Conservation (phyloP, 2,888 invertebrate genomes). For the Drosophila fungiperda region DNA sequence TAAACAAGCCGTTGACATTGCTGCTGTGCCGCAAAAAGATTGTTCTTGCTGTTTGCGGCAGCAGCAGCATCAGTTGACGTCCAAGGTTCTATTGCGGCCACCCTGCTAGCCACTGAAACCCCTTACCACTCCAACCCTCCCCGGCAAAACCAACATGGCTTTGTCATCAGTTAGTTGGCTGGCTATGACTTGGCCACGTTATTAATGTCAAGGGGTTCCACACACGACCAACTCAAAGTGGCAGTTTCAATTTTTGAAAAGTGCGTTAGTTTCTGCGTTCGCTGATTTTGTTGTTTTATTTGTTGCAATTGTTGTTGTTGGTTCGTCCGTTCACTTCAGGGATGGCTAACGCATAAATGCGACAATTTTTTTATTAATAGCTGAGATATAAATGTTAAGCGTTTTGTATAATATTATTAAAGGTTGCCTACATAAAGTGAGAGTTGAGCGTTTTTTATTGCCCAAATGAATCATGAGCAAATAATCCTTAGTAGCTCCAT, state of each 20-base stretch:
- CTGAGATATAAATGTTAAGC: background rate
- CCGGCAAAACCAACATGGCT: slow-evolving; percentile 1
- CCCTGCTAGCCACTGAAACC: slow-evolving; percentile 11
- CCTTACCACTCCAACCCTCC: background rate
- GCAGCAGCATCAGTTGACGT: slow-evolving; percentile 46
- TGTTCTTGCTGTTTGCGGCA: slow-evolving; percentile 50
- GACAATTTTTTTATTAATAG: background rate
- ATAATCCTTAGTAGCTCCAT: background rate
- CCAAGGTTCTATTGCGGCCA: slow-evolving; percentile 75
- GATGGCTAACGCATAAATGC: slow-evolving; percentile 10
- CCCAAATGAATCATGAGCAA: background rate
- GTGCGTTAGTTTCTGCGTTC: slow-evolving; percentile 76
- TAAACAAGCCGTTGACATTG: slow-evolving; percentile 73
- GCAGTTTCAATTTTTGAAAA: slow-evolving; percentile 58
- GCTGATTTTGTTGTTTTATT: background rate
- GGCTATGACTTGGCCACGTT: slow-evolving; percentile 59
- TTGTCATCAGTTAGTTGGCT: slow-evolving; percentile 27
- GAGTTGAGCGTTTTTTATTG: background rate
- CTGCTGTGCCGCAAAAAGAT: slow-evolving; percentile 39
- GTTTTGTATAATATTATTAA: background rate
- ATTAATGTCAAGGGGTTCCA: slow-evolving; percentile 81
- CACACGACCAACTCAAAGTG: slow-evolving; percentile 66
- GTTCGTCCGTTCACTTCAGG: slow-evolving; percentile 50
- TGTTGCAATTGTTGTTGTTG: slow-evolving; percentile 1
- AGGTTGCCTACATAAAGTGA: background rate